These are phyloP conservation scores for Alcis repandata DNA, from an alignment of 2,888 invertebrate genomes.

Conservation along the genomic window DNA sequence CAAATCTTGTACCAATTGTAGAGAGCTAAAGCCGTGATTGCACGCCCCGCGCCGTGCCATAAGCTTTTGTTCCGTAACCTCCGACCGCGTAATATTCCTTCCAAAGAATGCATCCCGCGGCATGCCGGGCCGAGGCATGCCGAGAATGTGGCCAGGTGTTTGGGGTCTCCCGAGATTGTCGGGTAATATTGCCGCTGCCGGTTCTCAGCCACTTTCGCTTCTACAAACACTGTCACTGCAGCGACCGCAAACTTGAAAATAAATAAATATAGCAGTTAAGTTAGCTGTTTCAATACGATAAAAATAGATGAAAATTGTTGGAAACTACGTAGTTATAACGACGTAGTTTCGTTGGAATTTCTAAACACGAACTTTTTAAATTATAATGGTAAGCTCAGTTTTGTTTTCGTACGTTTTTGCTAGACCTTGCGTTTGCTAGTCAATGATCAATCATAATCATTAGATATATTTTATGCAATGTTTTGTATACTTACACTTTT, in stretches of 20 bases:
- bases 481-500: no score
- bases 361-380: no score
- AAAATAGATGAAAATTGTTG: no score
- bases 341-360: no score
- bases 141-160: constrained; percentile 11
- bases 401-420: no score
- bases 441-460: no score
- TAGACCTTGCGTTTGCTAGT: no score
- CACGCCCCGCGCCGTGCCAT: background rate
- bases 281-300: no score
- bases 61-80: constrained; percentile 18
- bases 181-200: background rate
- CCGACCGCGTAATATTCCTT: constrained; percentile 21
- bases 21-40: constrained; percentile 17
- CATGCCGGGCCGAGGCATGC: constrained; percentile 9
- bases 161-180: constrained; percentile 1
- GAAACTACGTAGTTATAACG: no score
- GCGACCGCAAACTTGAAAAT: background rate
- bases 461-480: no score
- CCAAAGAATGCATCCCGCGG: constrained; percentile 30
- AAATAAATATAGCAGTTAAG: no score
- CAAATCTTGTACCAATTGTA: constrained; percentile 3
- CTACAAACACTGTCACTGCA: background rate
- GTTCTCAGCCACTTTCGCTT: background rate
- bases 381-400: no score